Base-by-base conservation (phyloP, 2,888 invertebrate genomes). In the Apomyelois bistriatella region DNA sequence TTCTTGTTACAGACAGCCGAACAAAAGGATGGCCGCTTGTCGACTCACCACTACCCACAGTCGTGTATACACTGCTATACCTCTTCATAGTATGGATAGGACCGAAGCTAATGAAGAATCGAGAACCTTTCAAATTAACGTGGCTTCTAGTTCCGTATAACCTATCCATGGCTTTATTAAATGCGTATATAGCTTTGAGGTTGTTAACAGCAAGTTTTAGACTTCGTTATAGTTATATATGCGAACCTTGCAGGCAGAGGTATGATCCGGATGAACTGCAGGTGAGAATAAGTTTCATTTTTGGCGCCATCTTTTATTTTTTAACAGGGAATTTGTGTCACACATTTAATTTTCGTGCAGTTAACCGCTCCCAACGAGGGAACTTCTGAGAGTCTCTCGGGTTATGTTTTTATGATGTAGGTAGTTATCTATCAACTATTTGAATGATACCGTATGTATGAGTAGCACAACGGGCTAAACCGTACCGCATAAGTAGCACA, bases 21-120 rank as follows among this genome's bases (percentile, higher is more conserved):
- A 96, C 97, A 32, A 93, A 93, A 90, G 95, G 95, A 83, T 97
- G 97, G 97, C 93, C 94, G 0, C 82, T 97, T 67, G 97, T 97
- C 53, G 95, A 95, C 67, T 96, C 97, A 0, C 96, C 96, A 0
- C 76, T 92, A 53, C 95, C 95, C 0, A 96, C 96, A 4, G 70
- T 94, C 4, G 66, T 93, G 15, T 94, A 95, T 75, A 94, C 95
- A 9, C 58, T 93, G 48, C 61, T 94, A 8, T 97, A 97, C 76
- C 90, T 97, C 41, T 88, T 93, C 63, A 92, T 96, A 65, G 96
- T 97, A 9, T 94, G 94, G 92, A 83, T 92, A 15, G 97, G 97
- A 1, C 97, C 98, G 37, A 94, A 93, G 73, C 64, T 95, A 35
- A 97, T 98, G 97, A 92, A 92, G 74, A 92, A 94, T 59, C 90